Conservation (phyloP, 1,140 invertebrate species). For the Amphibalanus amphitrite region DNA sequence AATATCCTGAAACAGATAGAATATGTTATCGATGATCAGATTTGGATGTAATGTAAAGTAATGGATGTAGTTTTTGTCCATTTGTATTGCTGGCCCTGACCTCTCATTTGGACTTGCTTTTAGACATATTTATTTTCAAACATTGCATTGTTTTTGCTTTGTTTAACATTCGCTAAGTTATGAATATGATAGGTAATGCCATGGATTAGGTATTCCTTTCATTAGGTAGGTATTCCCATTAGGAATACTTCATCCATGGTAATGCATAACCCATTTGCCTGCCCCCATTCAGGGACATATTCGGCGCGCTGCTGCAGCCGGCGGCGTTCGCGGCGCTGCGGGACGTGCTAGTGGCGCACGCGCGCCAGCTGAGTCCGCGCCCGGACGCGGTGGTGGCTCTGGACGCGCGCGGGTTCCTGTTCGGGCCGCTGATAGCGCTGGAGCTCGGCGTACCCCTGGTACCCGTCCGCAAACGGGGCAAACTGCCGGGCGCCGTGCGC, state of each 20-base stretch:
- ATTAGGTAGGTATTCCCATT: too few species aligned
- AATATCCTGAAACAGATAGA: too few species aligned
- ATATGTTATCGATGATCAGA: too few species aligned
- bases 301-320: constrained; percentile 62
- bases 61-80: too few species aligned
- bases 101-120: neutral
- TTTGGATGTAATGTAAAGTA: too few species aligned
- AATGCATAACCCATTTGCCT: constrained; percentile 25
- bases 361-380: constrained; percentile 34
- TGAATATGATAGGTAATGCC: constrained; percentile 12
- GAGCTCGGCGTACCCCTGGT: constrained; percentile 67
- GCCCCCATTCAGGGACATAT: constrained; percentile 64
- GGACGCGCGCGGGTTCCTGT: constrained; percentile 84
- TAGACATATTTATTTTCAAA: constrained; percentile 5
- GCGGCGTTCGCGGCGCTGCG: constrained; percentile 48
- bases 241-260: too few species aligned
- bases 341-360: constrained; percentile 48
- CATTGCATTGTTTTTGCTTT: constrained; percentile 2
- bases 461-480: constrained; percentile 84
- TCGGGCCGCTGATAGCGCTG: constrained; percentile 68
- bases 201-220: too few species aligned
- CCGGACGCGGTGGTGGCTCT: constrained; percentile 67
- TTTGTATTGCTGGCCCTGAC: too few species aligned
- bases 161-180: constrained; percentile 11
- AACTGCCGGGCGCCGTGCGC: constrained; percentile 67